A percentile compares a stretch with the other conserved stretches of the same genome.
phyloP scores from a whole-genome alignment of 2,113 vertebrate species.

The Upupa epops region DNA sequence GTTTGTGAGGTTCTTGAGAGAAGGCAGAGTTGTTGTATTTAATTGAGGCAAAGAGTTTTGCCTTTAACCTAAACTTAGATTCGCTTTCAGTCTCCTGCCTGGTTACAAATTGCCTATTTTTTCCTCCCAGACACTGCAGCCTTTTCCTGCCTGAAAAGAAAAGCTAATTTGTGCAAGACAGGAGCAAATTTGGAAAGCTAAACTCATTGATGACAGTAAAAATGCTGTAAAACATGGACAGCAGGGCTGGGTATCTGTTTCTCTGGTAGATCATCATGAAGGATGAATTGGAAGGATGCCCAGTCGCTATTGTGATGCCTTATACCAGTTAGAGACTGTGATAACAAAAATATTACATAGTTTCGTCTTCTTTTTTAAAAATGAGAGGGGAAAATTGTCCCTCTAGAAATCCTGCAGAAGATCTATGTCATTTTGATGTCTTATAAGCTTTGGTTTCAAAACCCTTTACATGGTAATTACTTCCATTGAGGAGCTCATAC shows the following conservation, averaged over 20 bases:
- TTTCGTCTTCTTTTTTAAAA: neutral
- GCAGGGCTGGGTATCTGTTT: neutral
- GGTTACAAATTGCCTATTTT: neutral
- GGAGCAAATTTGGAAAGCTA: neutral
- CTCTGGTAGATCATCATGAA: neutral
- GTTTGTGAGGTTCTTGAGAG: neutral
- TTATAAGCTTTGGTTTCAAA: slow-evolving; percentile 35
- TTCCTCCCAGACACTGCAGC: neutral
- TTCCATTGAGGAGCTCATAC: neutral
- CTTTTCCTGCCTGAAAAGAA: neutral
- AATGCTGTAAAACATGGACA: neutral
- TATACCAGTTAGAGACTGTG: neutral
- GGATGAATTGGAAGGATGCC: neutral
- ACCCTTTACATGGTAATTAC: neutral
- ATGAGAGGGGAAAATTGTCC: neutral
- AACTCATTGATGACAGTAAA: neutral
- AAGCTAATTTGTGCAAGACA: neutral
- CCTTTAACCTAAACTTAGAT: neutral
- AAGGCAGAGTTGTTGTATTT: neutral
- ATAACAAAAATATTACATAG: neutral
- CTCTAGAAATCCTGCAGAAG: neutral
- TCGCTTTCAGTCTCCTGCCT: neutral
- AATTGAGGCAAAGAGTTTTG: neutral
- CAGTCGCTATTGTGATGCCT: neutral
- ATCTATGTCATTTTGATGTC: neutral